phyloP scores from a whole-genome alignment of 1,140 invertebrate genomes.

The Pogonomyrmex barbatus region DNA sequence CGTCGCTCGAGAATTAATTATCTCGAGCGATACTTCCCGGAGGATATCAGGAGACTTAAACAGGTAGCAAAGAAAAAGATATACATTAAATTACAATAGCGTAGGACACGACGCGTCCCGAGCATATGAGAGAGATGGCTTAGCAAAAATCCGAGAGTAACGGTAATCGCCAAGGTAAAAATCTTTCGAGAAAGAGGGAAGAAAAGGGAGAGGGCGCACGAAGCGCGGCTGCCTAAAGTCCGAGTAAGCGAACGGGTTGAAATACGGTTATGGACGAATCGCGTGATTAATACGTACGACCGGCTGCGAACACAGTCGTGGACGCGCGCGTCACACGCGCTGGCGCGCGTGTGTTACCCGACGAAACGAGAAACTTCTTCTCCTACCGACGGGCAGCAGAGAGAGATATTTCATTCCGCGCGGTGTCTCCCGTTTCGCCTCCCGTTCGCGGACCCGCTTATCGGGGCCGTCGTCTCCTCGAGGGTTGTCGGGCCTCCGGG shows the following conservation, averaged over 20 bases:
- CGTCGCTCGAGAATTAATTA: conserved; percentile 24
- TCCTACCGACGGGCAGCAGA: conserved; percentile 68
- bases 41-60: background rate
- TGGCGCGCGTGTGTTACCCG: conserved; percentile 51
- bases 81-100: conserved; percentile 32
- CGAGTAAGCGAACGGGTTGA: conserved; percentile 64
- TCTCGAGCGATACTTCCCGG: conserved; percentile 10
- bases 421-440: conserved; percentile 72
- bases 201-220: background rate
- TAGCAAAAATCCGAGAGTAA: conserved; percentile 32
- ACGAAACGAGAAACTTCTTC: conserved; percentile 71
- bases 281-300: conserved; percentile 83
- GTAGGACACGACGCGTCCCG: background rate
- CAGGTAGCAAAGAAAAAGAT: background rate
- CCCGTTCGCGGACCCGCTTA: conserved; percentile 71
- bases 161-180: conserved; percentile 32
- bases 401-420: conserved; percentile 81
- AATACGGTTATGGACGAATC: conserved; percentile 82
- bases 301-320: conserved; percentile 53
- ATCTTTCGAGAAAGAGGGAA: background rate
- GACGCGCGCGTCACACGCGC: conserved; percentile 48
- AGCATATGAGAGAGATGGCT: conserved; percentile 10
- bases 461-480: conserved; percentile 65
- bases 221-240: background rate
- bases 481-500: conserved; percentile 69